Evolutionary conservation across 2,888 invertebrate genomes (phyloP).

Genomic region (Spialia ferax): DNA sequence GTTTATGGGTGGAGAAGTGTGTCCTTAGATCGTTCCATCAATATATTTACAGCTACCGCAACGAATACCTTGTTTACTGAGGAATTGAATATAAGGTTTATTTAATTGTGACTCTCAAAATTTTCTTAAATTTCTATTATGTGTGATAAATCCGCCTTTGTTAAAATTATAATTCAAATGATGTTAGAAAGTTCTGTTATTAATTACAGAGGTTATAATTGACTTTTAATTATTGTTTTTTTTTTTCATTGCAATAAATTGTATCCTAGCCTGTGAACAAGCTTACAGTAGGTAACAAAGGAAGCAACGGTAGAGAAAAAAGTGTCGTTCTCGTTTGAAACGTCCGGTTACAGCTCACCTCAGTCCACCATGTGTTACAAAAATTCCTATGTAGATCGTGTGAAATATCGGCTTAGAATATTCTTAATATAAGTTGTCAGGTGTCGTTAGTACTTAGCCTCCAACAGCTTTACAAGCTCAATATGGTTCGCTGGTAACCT

Average conservation of each 20-base stretch:
- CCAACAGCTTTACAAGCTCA: constrained; percentile 5
- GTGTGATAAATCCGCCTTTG: too few species aligned
- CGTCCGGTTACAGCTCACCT: constrained; percentile 20
- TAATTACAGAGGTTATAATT: too few species aligned
- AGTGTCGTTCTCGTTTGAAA: constrained; percentile 4
- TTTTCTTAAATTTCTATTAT: too few species aligned
- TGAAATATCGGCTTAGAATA: constrained; percentile 18
- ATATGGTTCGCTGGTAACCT: not conserved
- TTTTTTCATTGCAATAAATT: too few species aligned
- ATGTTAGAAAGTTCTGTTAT: too few species aligned
- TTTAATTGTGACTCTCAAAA: too few species aligned
- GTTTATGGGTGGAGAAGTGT: not conserved
- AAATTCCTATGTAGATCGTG: constrained; percentile 19
- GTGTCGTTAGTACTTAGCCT: not conserved
- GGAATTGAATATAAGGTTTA: too few species aligned
- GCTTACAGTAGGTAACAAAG: not conserved
- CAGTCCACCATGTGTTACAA: constrained; percentile 22
- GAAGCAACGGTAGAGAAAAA: not conserved
- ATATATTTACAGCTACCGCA: not conserved
- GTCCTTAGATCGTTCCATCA: not conserved
- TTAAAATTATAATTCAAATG: too few species aligned
- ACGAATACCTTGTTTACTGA: not conserved
- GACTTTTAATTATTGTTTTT: too few species aligned
- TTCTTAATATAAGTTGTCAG: not conserved
- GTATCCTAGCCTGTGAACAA: too few species aligned